A percentile compares a stretch with the other conserved stretches of the same genome.
phyloP scores from a whole-genome alignment of 2,113 vertebrate species.

The Hiodon tergisus region DNA sequence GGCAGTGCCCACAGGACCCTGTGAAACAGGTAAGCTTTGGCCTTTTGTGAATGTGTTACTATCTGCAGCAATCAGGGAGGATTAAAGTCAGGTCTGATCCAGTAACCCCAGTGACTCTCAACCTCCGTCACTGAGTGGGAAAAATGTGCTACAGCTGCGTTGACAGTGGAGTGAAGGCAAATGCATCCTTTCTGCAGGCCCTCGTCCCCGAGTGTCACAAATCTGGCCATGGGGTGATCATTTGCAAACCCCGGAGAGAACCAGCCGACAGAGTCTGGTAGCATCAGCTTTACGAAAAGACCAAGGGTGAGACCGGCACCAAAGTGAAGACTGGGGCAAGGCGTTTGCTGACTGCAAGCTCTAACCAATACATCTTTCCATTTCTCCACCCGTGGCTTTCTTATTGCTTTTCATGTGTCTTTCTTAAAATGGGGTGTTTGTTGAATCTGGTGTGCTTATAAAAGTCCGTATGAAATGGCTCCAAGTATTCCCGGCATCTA shows the following conservation, averaged over 20 bases:
- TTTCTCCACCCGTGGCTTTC: conserved; percentile 11
- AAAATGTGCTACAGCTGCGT: too few species aligned
- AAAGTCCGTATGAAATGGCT: conserved; percentile 19
- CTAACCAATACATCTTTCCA: not conserved
- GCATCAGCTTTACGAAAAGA: too few species aligned
- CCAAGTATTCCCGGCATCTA: conserved; percentile 17
- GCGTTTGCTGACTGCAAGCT: not conserved
- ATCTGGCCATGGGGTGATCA: too few species aligned
- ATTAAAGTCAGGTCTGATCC: not conserved
- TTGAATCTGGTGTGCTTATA: conserved; percentile 24
- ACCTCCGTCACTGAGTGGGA: too few species aligned
- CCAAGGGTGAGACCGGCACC: not conserved
- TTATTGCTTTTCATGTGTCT: not conserved
- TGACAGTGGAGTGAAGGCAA: not conserved
- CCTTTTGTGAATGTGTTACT: not conserved
- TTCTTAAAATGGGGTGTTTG: conserved; percentile 4
- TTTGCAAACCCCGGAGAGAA: too few species aligned
- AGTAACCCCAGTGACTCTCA: too few species aligned
- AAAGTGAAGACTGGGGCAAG: not conserved
- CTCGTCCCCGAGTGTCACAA: too few species aligned
- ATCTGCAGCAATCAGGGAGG: not conserved
- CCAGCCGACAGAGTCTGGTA: too few species aligned
- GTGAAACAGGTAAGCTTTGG: not conserved
- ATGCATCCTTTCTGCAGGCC: not conserved
- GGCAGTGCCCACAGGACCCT: not conserved